These are phyloP conservation scores for Vipera latastei DNA, from an alignment of 2,797 vertebrate species.

Conservation along the genomic window DNA sequence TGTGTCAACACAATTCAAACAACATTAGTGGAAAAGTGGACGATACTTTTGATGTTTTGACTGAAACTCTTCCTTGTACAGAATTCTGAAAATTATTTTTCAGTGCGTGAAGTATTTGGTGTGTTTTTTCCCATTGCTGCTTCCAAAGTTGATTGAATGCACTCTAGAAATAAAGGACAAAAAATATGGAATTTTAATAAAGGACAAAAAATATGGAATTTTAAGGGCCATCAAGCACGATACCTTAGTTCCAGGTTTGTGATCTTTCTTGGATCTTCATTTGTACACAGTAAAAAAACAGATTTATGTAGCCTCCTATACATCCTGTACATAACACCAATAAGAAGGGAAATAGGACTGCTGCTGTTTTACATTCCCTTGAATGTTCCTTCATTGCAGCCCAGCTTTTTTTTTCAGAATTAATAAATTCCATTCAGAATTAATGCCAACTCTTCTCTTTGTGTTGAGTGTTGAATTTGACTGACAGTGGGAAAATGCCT, in stretches of 20 bases:
- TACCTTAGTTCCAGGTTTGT: constrained; percentile 55
- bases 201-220: constrained; percentile 62
- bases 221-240: constrained; percentile 53
- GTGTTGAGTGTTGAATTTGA: not conserved
- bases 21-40: not conserved
- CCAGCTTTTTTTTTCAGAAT: not conserved
- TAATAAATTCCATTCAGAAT: not conserved
- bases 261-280: constrained; percentile 59
- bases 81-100: constrained; percentile 56
- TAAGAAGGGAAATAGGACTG: constrained; percentile 42
- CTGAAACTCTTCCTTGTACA: constrained; percentile 45
- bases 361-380: not conserved
- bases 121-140: constrained; percentile 44
- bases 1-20: constrained; percentile 13
- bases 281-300: constrained; percentile 56
- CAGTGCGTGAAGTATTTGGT: constrained; percentile 45
- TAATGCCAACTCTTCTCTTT: not conserved
- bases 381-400: not conserved
- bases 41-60: constrained; percentile 38
- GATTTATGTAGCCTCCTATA: constrained; percentile 50
- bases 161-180: constrained; percentile 60
- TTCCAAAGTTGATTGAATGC: constrained; percentile 64
- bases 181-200: constrained; percentile 62
- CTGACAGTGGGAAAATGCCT: not conserved
- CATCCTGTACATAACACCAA: constrained; percentile 49